Percentiles rank a stretch among this genome's conserved stretches.
These are phyloP conservation scores for Choloepus hoffmanni DNA, from an alignment of 2,113 vertebrate genomes.

Conservation along the genomic window DNA sequence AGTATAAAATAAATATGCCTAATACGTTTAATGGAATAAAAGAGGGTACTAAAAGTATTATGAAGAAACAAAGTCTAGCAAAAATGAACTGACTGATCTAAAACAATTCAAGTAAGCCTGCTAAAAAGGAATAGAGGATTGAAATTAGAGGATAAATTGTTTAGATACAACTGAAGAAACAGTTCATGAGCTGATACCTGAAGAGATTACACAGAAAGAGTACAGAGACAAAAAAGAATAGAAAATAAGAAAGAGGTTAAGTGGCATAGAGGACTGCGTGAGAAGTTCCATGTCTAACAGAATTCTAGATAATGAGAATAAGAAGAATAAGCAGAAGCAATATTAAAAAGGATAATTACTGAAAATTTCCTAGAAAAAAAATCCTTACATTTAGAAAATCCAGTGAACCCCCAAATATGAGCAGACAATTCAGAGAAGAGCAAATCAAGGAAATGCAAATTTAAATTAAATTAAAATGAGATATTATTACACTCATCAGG, in stretches of 20 bases:
- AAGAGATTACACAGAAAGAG: background rate
- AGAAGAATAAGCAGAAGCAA: background rate
- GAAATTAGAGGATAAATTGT: background rate
- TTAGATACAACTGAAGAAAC: background rate
- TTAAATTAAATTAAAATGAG: background rate
- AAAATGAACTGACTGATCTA: background rate
- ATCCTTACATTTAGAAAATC: background rate
- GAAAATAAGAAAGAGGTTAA: background rate
- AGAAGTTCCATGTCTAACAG: background rate
- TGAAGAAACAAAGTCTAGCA: background rate
- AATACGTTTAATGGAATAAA: conserved; percentile 16
- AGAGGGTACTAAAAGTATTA: background rate
- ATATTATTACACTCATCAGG: background rate
- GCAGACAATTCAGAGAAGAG: background rate
- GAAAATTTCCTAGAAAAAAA: background rate
- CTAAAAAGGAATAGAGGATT: background rate
- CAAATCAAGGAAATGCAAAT: background rate
- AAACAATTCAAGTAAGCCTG: background rate
- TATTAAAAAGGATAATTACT: background rate
- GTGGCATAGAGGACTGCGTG: background rate
- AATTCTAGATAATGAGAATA: background rate
- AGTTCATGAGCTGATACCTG: background rate
- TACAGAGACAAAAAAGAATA: background rate
- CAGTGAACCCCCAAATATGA: background rate
- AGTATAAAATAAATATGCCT: background rate